Evolutionary conservation across 1,140 invertebrate species (phyloP).

Genomic region (Heliconius congener): DNA sequence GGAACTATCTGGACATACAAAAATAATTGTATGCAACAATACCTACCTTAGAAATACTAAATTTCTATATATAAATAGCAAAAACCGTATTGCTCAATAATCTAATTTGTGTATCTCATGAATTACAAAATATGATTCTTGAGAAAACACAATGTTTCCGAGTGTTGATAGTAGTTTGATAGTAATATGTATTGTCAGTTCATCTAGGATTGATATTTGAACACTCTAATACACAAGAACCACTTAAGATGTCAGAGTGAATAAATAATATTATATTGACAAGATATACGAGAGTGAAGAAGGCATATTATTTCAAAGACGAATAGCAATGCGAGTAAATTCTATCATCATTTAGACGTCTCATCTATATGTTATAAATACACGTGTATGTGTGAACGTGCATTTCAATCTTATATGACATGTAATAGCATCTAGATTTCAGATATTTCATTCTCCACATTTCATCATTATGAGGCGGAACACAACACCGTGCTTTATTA

Average conservation of each 20-base stretch:
- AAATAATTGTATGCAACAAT: no score
- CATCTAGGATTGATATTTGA: conserved; percentile 18
- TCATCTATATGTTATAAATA: no score
- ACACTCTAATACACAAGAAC: not conserved
- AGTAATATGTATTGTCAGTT: conserved; percentile 11
- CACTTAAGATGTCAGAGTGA: conserved; percentile 1
- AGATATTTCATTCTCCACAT: no score
- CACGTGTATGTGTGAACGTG: no score
- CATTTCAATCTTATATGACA: no score
- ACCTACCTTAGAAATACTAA: no score
- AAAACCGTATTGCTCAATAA: not conserved
- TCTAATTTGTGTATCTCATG: not conserved
- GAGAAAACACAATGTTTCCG: not conserved
- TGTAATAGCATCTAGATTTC: no score
- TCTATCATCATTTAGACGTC: no score
- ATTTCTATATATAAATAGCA: not conserved
- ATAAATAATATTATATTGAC: conserved; percentile 13
- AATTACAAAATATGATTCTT: not conserved
- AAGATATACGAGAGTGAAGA: not conserved
- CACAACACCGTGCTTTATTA: no score
- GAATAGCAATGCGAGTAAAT: not conserved
- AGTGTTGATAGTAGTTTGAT: conserved; percentile 4
- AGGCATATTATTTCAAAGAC: not conserved
- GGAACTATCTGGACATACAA: no score
- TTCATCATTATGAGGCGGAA: no score